Evolutionary conservation across 37 sponge, comb jelly and placozoan species (phyloP), one percentile per base, ranked within the genome.

Genomic region (Ianthella basta): DNA sequence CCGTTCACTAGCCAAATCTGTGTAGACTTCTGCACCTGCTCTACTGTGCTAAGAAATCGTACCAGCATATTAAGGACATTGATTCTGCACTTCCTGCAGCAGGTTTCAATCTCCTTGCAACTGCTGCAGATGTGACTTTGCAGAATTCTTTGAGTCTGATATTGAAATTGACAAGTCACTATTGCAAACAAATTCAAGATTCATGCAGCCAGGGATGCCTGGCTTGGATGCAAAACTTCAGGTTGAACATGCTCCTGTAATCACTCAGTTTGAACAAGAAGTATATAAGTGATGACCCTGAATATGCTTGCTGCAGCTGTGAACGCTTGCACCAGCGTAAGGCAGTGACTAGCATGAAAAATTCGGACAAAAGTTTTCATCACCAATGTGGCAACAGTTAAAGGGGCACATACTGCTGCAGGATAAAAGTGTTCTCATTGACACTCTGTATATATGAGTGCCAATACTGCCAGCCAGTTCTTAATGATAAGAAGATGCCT

Each of bases 231-330:
- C 30, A 23, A 29, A 82, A 13, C 69, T 86, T 1, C 23, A 20
- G 55, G 57, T 32, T 37, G 61, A 30, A 18, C 30, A 74, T 63
- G 87, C 83, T 39, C 19, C 25, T 23, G 0, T 86, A 3, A 90
- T 90, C 61, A 29, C 53, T 24, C 24, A 57, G 16, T 72, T 53
- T 54, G 80, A 90, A 33, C 33, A 83, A 29, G 57, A 64, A 34
- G 18, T 79, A n/a, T n/a, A n/a, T n/a, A 3, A 30, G 56, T 33
- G 84, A 83, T 55, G 63, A 83, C 80, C 80, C 91, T 55, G 84
- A 78, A 36, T n/a, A 65, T 77, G 59, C 60, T 15, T 91, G 91
- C 56, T 84, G 84, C 53, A 57, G 88, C 30, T 86, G 91, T 79
- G 84, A 87, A 27, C 60, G 66, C 5, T 74, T 91, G n/a, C 72